phyloP scores from a whole-genome alignment of 2,797 vertebrate species.

The Amazonetta brasiliensis region DNA sequence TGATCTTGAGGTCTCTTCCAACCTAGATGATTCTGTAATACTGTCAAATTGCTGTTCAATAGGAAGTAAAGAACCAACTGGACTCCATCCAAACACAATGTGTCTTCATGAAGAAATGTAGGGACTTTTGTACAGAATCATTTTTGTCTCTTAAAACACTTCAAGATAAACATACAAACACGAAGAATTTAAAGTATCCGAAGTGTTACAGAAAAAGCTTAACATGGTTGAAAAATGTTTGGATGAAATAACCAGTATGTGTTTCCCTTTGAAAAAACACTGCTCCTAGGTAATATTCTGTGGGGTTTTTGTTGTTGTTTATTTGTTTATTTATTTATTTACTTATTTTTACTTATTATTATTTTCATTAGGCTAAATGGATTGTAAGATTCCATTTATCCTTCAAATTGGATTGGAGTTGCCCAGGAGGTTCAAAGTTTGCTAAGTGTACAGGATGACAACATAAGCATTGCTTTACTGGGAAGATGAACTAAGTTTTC shows the following conservation, averaged over 20 bases:
- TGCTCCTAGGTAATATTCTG: not conserved
- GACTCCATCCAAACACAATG: not conserved
- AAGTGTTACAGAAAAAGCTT: not conserved
- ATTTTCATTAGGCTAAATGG: not conserved
- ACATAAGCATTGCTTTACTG: not conserved
- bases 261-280: not conserved
- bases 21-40: too few species aligned
- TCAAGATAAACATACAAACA: not conserved
- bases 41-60: accelerated
- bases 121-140: not conserved
- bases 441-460: not conserved
- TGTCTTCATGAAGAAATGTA: not conserved
- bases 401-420: not conserved
- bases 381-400: not conserved
- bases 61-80: not conserved
- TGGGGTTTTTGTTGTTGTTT: too few species aligned
- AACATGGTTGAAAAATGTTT: not conserved
- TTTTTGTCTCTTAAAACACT: not conserved
- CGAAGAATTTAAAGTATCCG: not conserved
- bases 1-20: too few species aligned
- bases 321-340: not conserved
- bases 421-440: not conserved
- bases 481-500: not conserved
- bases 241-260: not conserved
- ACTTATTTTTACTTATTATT: too few species aligned